Evolutionary conservation across 2,797 vertebrate genomes (phyloP).

Genomic region (Diplodus puntazzo): DNA sequence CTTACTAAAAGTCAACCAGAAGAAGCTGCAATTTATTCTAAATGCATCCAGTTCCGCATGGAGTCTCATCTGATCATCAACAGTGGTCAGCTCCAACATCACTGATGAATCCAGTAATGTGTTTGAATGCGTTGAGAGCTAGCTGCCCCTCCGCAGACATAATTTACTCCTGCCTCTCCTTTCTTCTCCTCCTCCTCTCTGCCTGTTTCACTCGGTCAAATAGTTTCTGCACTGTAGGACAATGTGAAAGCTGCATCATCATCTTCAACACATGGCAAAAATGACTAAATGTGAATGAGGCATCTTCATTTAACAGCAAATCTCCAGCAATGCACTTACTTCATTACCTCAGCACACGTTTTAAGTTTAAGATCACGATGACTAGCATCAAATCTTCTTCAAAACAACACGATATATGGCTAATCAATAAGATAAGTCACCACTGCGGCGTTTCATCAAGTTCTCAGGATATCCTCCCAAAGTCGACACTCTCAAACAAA

Average conservation of each 20-base stretch:
- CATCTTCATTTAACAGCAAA: too few species aligned
- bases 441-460: too few species aligned
- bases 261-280: too few species aligned
- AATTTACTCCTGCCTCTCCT: conserved; percentile 55
- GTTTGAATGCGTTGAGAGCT: not conserved
- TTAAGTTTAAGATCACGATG: too few species aligned
- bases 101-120: not conserved
- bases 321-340: not conserved
- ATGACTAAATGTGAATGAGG: too few species aligned
- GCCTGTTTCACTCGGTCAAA: conserved; percentile 60
- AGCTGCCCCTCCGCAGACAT: conserved; percentile 31
- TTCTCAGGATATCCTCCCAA: too few species aligned
- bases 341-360: too few species aligned
- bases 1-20: conserved; percentile 24
- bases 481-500: too few species aligned
- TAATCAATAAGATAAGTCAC: too few species aligned
- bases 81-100: not conserved
- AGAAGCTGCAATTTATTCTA: not conserved
- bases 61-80: not conserved
- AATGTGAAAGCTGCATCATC: too few species aligned
- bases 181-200: conserved; percentile 41
- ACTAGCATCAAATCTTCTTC: too few species aligned
- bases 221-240: conserved; percentile 46
- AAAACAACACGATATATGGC: too few species aligned
- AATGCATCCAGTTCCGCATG: not conserved